Conservation (phyloP, 2,113 vertebrate species). For the Erpornis zantholeuca region DNA sequence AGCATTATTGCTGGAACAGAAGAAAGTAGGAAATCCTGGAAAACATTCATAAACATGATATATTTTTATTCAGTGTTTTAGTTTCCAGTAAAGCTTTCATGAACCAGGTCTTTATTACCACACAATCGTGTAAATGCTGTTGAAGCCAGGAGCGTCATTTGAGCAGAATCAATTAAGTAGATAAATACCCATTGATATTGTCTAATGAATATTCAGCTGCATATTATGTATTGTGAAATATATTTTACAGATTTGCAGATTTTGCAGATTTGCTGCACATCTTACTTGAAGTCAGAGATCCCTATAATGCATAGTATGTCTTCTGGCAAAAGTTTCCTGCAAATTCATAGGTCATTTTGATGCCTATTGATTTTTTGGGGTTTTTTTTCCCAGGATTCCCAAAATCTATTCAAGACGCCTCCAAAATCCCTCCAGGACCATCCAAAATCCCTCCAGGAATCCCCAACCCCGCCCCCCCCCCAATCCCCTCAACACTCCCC, state of each 20-base stretch:
- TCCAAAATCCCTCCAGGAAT: background rate
- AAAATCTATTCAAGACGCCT: background rate
- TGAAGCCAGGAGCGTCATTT: background rate
- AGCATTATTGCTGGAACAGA: background rate
- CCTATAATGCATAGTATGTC: background rate
- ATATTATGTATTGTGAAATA: background rate
- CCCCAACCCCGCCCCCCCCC: rapidly evolving
- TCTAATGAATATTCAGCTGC: background rate
- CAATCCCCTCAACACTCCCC: rapidly evolving
- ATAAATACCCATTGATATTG: background rate
- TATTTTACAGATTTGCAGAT: background rate
- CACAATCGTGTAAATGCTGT: background rate
- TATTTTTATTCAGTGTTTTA: background rate
- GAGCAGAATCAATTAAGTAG: background rate
- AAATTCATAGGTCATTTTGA: background rate
- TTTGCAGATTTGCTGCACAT: background rate
- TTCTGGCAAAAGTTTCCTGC: background rate
- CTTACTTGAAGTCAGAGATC: background rate
- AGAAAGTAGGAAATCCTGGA: background rate
- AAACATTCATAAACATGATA: background rate
- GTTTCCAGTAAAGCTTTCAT: background rate
- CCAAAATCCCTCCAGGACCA: background rate
- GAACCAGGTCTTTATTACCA: background rate
- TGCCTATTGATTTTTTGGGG: background rate
- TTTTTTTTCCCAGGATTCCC: too few relatives aligned